A percentile compares a stretch with the other conserved stretches of the same genome.
These are phyloP conservation scores for Bovichtus diacanthus DNA, from an alignment of 2,797 vertebrate genomes.

Conservation along the genomic window DNA sequence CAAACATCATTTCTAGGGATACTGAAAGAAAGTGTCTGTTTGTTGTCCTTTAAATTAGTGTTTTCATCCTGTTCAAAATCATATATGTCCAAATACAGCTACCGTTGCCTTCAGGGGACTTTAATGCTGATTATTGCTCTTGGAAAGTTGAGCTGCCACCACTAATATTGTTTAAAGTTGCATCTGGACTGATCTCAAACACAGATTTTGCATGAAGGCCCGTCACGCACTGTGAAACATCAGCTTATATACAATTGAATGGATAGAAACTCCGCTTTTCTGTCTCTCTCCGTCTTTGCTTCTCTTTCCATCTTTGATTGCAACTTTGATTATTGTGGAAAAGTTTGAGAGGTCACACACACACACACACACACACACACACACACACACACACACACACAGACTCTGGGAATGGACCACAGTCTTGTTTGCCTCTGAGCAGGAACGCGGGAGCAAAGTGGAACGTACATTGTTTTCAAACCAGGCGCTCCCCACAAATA, in stretches of 20 bases:
- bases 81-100: too few relatives aligned
- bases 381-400: conserved; percentile 34
- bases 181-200: conserved; percentile 13
- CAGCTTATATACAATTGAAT: not conserved
- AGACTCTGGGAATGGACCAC: conserved; percentile 63
- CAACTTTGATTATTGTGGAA: conserved; percentile 65
- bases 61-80: too few relatives aligned
- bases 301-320: conserved; percentile 51
- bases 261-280: not conserved
- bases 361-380: not conserved
- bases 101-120: too few relatives aligned
- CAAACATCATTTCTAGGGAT: too few relatives aligned
- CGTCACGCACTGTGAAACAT: conserved; percentile 7
- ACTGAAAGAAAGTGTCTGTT: too few relatives aligned
- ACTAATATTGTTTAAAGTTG: not conserved
- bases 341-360: conserved; percentile 15
- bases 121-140: too few relatives aligned
- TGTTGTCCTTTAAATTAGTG: too few relatives aligned
- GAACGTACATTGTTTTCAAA: conserved; percentile 77
- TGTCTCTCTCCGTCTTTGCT: not conserved
- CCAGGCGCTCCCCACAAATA: conserved; percentile 71
- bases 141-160: too few relatives aligned
- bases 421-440: conserved; percentile 68
- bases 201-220: not conserved
- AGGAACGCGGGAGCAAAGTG: conserved; percentile 50